Evolutionary conservation across 1,140 invertebrate genomes (phyloP).

Genomic region (Drosophila pachea): DNA sequence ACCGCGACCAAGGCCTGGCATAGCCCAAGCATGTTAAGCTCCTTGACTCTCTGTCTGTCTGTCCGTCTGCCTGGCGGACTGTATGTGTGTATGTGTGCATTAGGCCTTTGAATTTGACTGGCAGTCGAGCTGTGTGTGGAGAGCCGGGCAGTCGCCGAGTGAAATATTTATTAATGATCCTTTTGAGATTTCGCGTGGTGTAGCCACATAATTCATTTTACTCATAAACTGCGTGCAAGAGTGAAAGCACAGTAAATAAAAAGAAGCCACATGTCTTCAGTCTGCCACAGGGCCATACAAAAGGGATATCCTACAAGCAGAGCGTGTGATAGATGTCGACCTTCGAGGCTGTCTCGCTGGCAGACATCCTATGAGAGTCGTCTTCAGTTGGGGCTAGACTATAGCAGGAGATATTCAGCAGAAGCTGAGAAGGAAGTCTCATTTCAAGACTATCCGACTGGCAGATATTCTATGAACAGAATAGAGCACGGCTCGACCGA

Average conservation of each 20-base stretch:
- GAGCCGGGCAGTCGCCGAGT: conserved; percentile 34
- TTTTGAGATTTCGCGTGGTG: conserved; percentile 60
- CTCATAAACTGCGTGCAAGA: conserved; percentile 38
- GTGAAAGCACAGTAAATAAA: conserved; percentile 12
- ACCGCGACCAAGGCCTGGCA: neutral
- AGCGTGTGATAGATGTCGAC: no score
- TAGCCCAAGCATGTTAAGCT: conserved; percentile 52
- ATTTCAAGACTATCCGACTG: no score
- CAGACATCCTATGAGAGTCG: no score
- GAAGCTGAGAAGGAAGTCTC: no score
- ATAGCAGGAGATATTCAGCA: no score
- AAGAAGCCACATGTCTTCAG: neutral
- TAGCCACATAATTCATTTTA: conserved; percentile 58
- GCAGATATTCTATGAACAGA: no score
- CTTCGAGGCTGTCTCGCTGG: no score
- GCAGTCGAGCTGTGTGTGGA: conserved; percentile 21
- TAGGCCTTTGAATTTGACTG: conserved; percentile 40
- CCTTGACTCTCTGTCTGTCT: conserved; percentile 14
- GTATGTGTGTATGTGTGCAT: conserved; percentile 17
- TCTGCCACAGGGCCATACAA: no score
- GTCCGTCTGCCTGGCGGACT: neutral
- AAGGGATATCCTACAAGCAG: no score
- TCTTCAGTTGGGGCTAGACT: no score
- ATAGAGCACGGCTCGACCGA: no score
- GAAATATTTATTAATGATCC: conserved; percentile 73